phyloP scores from a whole-genome alignment of 1,140 invertebrate species.

The Meteorus sp. region DNA sequence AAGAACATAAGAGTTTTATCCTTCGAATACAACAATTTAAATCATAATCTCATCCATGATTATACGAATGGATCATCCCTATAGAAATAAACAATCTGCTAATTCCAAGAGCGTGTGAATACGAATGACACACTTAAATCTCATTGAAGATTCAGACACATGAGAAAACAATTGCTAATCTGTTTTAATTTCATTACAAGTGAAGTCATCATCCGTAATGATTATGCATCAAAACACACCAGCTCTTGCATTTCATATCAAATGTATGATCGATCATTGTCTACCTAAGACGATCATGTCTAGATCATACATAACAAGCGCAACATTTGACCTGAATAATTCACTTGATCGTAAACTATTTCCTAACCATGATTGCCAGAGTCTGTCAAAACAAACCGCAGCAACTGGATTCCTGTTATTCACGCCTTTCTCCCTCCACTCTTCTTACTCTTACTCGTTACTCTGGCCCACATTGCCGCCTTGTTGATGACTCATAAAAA shows the following conservation, averaged over 20 bases:
- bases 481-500: constrained; percentile 22
- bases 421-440: background rate
- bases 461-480: constrained; percentile 9
- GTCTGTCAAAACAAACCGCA: constrained; percentile 21
- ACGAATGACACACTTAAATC: constrained; percentile 31
- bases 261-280: too few species aligned
- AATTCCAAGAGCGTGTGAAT: constrained; percentile 31
- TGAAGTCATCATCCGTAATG: too few species aligned
- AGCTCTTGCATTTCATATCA: too few species aligned
- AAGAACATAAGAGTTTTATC: background rate
- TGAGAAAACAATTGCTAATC: background rate
- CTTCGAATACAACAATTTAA: background rate
- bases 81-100: background rate
- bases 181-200: too few species aligned
- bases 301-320: background rate
- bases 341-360: constrained; percentile 21
- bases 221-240: too few species aligned
- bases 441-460: background rate
- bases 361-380: constrained; percentile 3
- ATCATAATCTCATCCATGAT: too few species aligned
- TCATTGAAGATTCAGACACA: background rate
- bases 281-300: too few species aligned
- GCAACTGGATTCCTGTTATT: constrained; percentile 21
- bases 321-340: constrained; percentile 20
- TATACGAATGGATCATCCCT: too few species aligned